Percentiles rank a stretch among this genome's conserved stretches.
Conservation (phyloP, 2,797 vertebrate genomes). For the Pipistrellus nathusii region DNA sequence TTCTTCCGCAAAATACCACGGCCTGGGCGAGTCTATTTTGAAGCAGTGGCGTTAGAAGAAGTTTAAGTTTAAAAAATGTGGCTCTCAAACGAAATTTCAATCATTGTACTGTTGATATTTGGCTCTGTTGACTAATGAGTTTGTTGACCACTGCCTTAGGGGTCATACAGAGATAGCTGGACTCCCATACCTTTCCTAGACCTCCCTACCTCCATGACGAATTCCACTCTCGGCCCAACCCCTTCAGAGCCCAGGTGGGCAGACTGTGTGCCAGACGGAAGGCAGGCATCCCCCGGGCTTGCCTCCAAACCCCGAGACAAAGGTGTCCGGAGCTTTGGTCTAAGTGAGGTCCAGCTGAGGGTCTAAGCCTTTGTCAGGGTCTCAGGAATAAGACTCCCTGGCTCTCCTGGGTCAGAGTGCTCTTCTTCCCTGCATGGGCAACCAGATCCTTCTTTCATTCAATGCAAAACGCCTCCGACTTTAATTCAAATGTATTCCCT, state of each 20-base stretch:
- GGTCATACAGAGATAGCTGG: neutral
- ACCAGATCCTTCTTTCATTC: slow-evolving; percentile 26
- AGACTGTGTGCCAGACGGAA: neutral
- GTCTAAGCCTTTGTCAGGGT: neutral
- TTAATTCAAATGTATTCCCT: neutral
- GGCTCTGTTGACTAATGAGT: too few relatives aligned
- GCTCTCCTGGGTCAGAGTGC: neutral
- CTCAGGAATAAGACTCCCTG: neutral
- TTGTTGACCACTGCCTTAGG: neutral
- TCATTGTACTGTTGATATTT: too few relatives aligned
- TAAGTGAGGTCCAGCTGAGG: neutral
- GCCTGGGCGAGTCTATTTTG: too few relatives aligned
- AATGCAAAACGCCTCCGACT: neutral
- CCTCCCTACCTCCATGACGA: neutral
- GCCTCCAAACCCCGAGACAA: neutral
- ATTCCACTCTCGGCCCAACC: neutral
- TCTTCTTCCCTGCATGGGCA: neutral
- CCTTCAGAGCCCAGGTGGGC: neutral
- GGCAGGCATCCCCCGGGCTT: neutral
- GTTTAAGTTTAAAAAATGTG: too few relatives aligned
- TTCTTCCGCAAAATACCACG: too few relatives aligned
- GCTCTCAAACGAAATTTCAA: too few relatives aligned
- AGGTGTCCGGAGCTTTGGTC: neutral
- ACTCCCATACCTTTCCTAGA: neutral
- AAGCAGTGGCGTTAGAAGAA: too few relatives aligned